Evolutionary conservation across 2,113 vertebrate genomes (phyloP).

Genomic region (Lophotis ruficrista): DNA sequence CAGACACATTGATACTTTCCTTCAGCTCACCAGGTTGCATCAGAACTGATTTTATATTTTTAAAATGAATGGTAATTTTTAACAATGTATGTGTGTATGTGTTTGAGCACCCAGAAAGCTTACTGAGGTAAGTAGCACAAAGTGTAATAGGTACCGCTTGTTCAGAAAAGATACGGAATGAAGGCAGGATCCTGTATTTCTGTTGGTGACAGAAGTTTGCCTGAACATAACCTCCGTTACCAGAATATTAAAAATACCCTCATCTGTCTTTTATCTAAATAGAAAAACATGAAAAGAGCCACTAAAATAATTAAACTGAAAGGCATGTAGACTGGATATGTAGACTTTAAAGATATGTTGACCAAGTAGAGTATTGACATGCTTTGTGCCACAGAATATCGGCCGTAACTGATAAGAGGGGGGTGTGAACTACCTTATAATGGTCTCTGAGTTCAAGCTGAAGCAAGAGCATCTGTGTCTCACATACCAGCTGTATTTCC

Average conservation of each 20-base stretch:
- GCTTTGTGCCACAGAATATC: rapidly evolving
- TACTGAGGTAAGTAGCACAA: background rate
- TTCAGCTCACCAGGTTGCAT: background rate
- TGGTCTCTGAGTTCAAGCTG: background rate
- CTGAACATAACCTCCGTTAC: background rate
- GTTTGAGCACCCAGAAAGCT: background rate
- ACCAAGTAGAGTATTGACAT: background rate
- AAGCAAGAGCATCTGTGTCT: background rate
- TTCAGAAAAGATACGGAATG: background rate
- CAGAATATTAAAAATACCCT: background rate
- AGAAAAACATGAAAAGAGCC: background rate
- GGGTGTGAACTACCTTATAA: background rate
- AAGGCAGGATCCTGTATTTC: background rate
- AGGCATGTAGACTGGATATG: too few species aligned
- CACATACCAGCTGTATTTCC: background rate
- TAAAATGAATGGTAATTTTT: background rate
- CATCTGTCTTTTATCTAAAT: background rate
- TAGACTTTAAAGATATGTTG: background rate
- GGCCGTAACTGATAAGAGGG: background rate
- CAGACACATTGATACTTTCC: background rate
- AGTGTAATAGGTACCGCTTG: background rate
- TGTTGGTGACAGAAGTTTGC: background rate
- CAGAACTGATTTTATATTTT: background rate
- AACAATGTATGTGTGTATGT: background rate
- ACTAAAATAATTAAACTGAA: background rate